Conservation (phyloP, 1,140 invertebrate species). For the Varroa destructor region DNA sequence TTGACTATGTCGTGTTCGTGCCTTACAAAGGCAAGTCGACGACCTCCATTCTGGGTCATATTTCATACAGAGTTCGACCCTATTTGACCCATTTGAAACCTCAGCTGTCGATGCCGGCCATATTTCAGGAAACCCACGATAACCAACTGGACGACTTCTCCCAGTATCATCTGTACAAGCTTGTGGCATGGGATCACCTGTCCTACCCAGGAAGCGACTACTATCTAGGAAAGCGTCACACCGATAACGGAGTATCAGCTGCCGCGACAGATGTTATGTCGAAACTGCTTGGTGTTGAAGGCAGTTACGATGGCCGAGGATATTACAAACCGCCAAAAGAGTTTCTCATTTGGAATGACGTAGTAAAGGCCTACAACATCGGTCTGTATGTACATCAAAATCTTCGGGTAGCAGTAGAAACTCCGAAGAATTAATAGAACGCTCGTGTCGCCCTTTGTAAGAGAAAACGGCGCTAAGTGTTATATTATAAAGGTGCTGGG, state of each 20-base stretch:
- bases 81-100: not conserved
- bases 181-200: constrained; percentile 16
- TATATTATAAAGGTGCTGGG: no score
- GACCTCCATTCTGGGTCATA: not conserved
- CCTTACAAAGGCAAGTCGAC: not conserved
- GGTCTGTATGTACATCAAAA: not conserved
- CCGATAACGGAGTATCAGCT: constrained; percentile 5
- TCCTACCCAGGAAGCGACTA: constrained; percentile 13
- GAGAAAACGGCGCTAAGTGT: no score
- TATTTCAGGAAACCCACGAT: not conserved
- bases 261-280: constrained; percentile 1
- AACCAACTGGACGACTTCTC: not conserved
- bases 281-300: not conserved
- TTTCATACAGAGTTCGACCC: not conserved
- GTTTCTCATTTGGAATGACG: constrained; percentile 1
- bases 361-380: not conserved
- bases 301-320: not conserved
- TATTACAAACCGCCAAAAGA: constrained; percentile 11
- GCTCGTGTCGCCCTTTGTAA: no score
- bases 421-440: no score
- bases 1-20: constrained; percentile 5
- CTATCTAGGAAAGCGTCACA: not conserved
- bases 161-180: not conserved
- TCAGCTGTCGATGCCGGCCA: constrained; percentile 7
- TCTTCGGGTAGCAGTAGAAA: constrained; percentile 4